Base-by-base conservation (phyloP, 2,888 invertebrate genomes). In the Ernsta delagoae region DNA sequence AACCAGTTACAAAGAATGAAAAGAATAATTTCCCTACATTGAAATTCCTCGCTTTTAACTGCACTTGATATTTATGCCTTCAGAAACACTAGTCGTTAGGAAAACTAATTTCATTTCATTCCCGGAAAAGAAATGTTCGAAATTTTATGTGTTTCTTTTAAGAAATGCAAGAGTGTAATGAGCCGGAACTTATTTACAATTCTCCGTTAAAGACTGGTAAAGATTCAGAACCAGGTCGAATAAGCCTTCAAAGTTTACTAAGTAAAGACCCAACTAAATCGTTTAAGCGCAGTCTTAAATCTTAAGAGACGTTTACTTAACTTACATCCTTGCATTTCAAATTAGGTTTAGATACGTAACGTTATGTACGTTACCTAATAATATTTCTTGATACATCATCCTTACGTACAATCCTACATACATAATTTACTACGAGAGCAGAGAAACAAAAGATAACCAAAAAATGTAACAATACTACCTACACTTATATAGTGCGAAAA, bases 141-240 rank as follows among this genome's bases (percentile, higher is more conserved):
- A 56, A 56, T 56, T 34, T 34, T 34, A 34, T 34, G 31, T 54
- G 34, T 56, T 56, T 56, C 34, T 56, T n/a, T 41, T 50, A 50
- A 65, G 36, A 39, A 59, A 45, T 45, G 41, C 43, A 45, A 24
- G 48, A 61, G 54, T 11, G 53, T 67, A 68, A 68, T 61, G 67
- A 68, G 56, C 48, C 61, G 24, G 62, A 57, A 57, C 61, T 57
- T 67, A 56, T 68, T 68, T 39, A 56, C 67, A 62, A 61, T 24
- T 60, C 39, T 9, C 36, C 3, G 11, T 45, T 43, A 5, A 45
- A 61, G 56, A 67, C 31, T 39, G 39, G 39, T 39, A 6, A 39
- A 39, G 39, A 39, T 7, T 31, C 9, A 56, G 56, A 57, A 54
- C 43, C 12, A 62, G 61, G 54, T 45, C 56, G 41, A 56, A 68